Base-by-base conservation (phyloP, 2,888 invertebrate genomes). In the Salticus scenicus region DNA sequence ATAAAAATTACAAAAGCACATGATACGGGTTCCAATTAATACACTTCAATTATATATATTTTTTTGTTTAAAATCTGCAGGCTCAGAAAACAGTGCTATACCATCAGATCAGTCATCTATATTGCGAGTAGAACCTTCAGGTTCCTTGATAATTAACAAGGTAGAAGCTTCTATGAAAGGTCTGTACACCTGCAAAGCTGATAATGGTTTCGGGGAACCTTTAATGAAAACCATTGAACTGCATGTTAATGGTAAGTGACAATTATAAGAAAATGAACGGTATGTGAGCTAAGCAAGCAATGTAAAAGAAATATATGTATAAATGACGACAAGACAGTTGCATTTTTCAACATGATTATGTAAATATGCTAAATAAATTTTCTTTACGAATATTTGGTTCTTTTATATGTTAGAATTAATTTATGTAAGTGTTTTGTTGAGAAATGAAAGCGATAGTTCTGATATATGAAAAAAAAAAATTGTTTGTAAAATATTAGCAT, bases 151-250 rank as follows among this genome's bases (percentile, higher is more conserved):
- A 7, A 76, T 87, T 14, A 20, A 24, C 17, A 74, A 73, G 33
- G 64, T 83, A 24, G 75, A 87, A 0, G 70, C 67, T 14, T 64
- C 51, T 10, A 72, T 80, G 72, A 69, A 74, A 66, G 87, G 87
- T 4, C 14, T 20, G 4, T 84, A 87, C 24, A 66, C 41, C 5
- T 87, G 87, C 76, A 75, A 84, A 72, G 87, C 87, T n/a, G 80
- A 80, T 7, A 87, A 87, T n/a, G 87, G 87, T 10, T 74, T 87
- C 37, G 87, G 87, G n/a, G 28, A 33, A 10, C 24, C 80, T 1
- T 47, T 87, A 2, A 66, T 31, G 30, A 87, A 87, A 80, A 30
- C 17, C 1, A 72, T 87, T 63, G 2, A 37, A 20, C 33, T 87
- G 7, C 41, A 57, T 0, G 87, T 87, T 8, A 67, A 77, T 1